Evolutionary conservation across 2,113 vertebrate genomes (phyloP), one percentile per base, ranked within the genome.

Genomic region (Sylvietta virens): DNA sequence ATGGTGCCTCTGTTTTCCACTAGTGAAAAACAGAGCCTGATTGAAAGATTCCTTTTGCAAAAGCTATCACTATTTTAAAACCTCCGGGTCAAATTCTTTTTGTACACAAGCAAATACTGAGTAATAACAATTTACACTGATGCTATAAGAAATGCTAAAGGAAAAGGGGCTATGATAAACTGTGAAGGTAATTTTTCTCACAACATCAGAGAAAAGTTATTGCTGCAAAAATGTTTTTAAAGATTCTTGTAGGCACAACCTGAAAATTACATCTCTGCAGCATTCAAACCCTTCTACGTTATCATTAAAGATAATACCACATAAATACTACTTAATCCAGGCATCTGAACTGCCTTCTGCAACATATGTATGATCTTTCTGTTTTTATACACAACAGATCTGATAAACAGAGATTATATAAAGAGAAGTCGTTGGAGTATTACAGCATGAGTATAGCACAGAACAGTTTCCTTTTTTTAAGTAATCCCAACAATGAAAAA

Each of bases 391-490:
- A 81, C 85, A 92, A 35, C 69, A 96, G 93, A 96, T 94, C 96
- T 94, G 94, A 94, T 96, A 92, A 96, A 96, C 79, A 91, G 78
- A 91, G 96, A 96, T 97, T 97, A 96, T 90, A 86, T 71, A 83
- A 90, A 94, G n/a, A 88, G 51, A 92, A 90, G 74, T 86, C 0
- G 0, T 58, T 67, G 71, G 51, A 91, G 62, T 45, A 86, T 92
- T 96, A 91, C 56, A 64, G 54, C 39, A 30, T 17, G 60, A 88
- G 58, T 22, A 31, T 5, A 70, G 67, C 64, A 86, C 47, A 95
- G 85, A 86, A 30, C 24, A 70, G 44, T 86, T 92, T 67, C 35
- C 66, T 62, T 85, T 67, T 85, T 90, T 48, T 64, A 83, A 77
- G 85, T 88, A 90, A 93, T 96, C 62, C 64, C 15, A 77, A 61